Evolutionary conservation across 2,888 invertebrate genomes (phyloP).

Genomic region (Polietes domitor): DNA sequence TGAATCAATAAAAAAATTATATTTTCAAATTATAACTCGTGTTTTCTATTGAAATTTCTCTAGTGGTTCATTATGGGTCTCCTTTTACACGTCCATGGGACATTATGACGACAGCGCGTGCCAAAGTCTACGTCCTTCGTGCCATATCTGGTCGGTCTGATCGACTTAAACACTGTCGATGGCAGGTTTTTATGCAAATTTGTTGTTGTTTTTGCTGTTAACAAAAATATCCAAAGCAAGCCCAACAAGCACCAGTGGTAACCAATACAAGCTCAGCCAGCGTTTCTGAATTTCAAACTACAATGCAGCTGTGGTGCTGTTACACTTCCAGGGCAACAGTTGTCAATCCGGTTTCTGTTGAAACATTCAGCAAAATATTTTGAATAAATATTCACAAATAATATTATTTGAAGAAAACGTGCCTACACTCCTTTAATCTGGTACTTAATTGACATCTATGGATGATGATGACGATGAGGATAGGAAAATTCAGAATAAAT

Average conservation of each 20-base stretch:
- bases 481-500: too few species aligned
- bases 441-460: too few species aligned
- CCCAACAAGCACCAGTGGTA: neutral
- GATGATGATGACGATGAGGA: too few species aligned
- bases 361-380: neutral
- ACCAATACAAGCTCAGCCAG: neutral
- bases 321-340: conserved; percentile 14
- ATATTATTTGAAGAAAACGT: neutral
- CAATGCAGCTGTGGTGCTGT: neutral
- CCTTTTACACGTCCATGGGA: too few species aligned
- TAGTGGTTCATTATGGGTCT: too few species aligned
- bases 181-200: conserved; percentile 13
- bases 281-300: conserved; percentile 9
- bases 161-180: neutral
- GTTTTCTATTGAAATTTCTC: too few species aligned
- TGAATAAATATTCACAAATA: conserved; percentile 21
- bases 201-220: neutral
- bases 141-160: neutral
- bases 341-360: conserved; percentile 51
- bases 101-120: too few species aligned
- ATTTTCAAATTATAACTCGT: too few species aligned
- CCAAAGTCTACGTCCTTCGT: conserved; percentile 39
- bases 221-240: conserved; percentile 2
- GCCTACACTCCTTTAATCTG: too few species aligned
- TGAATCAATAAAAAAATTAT: too few species aligned